A percentile compares a stretch with the other conserved stretches of the same genome.
Evolutionary conservation across 2,888 invertebrate species (phyloP).

Genomic region (Ophraella communa): DNA sequence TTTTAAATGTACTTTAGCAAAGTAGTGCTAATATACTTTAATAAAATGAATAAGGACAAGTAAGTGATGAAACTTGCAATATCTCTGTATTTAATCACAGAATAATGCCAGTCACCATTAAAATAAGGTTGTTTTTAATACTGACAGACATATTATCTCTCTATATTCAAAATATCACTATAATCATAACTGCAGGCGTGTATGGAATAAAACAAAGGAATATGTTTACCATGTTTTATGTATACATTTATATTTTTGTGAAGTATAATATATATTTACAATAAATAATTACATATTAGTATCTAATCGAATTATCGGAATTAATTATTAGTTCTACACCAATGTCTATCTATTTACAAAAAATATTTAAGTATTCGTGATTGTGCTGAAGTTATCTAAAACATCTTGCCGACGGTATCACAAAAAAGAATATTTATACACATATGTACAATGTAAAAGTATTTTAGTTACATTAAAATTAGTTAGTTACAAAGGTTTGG

Average conservation of each 20-base stretch:
- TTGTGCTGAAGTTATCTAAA: slow-evolving; percentile 15
- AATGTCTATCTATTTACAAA: slow-evolving; percentile 11
- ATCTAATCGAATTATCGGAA: slow-evolving; percentile 2
- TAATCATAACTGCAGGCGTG: too few relatives aligned
- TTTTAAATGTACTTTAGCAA: too few relatives aligned
- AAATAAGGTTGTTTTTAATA: too few relatives aligned
- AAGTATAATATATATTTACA: slow-evolving; percentile 20
- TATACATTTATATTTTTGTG: slow-evolving; percentile 25
- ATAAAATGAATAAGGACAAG: too few relatives aligned
- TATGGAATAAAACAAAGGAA: slow-evolving; percentile 7
- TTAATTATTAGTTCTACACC: not conserved
- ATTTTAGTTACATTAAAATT: too few relatives aligned
- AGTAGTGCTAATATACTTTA: too few relatives aligned
- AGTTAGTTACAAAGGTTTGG: too few relatives aligned
- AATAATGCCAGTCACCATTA: too few relatives aligned
- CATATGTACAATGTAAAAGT: too few relatives aligned
- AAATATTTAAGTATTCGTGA: slow-evolving; percentile 4
- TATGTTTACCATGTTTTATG: slow-evolving; percentile 14
- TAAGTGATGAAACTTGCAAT: too few relatives aligned
- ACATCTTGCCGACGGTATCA: slow-evolving; percentile 16
- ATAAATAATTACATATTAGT: slow-evolving; percentile 10
- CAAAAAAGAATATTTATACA: slow-evolving; percentile 10
- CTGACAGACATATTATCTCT: too few relatives aligned
- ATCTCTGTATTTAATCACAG: too few relatives aligned
- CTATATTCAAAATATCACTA: not conserved